Percentiles rank a stretch among this genome's conserved stretches.
These are phyloP conservation scores for Buathra laborator DNA, from an alignment of 2,888 invertebrate species.

Conservation along the genomic window DNA sequence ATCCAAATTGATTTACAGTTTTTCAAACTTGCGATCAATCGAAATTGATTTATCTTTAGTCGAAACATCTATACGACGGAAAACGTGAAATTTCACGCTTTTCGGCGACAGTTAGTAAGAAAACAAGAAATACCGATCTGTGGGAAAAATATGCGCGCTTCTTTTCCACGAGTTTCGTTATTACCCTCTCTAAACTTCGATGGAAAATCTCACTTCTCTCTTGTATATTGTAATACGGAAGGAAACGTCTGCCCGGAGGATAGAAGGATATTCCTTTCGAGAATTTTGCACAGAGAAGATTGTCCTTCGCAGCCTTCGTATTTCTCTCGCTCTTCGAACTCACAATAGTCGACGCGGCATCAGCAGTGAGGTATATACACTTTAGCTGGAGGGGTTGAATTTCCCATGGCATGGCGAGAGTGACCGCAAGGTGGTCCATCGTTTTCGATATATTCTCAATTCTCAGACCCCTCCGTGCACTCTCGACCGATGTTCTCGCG, in stretches of 20 bases:
- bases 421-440: constrained; percentile 83
- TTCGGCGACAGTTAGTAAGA: not conserved
- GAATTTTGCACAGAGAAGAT: constrained; percentile 42
- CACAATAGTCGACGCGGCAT: constrained; percentile 48
- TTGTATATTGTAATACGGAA: constrained; percentile 53
- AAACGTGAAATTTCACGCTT: constrained; percentile 26
- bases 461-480: constrained; percentile 76
- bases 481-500: constrained; percentile 41
- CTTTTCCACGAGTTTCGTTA: constrained; percentile 53
- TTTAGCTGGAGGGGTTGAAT: constrained; percentile 75
- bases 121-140: constrained; percentile 5
- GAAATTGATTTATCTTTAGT: not conserved
- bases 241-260: constrained; percentile 53
- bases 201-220: constrained; percentile 40
- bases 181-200: not conserved
- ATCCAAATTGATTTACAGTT: not conserved
- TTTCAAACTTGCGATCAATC: not conserved
- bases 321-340: constrained; percentile 29
- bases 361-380: constrained; percentile 6
- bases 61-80: too few species aligned
- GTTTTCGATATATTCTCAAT: constrained; percentile 62
- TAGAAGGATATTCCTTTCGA: constrained; percentile 48
- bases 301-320: constrained; percentile 10
- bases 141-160: constrained; percentile 52
- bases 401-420: constrained; percentile 80